Evolutionary conservation across 2,113 vertebrate genomes (phyloP).

Genomic region (Bambusicola thoracicus): DNA sequence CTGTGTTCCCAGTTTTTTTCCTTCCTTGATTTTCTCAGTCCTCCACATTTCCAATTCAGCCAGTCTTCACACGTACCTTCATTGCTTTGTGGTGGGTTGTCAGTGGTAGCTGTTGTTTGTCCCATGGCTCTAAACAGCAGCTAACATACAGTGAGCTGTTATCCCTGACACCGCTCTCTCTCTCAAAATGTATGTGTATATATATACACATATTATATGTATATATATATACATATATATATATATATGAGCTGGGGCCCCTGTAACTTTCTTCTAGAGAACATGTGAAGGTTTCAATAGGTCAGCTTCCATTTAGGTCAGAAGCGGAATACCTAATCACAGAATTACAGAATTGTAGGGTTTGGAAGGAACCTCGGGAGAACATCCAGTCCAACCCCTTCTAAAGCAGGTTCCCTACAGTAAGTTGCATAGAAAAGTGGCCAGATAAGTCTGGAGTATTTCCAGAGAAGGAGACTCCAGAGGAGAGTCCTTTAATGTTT

Average conservation of each 20-base stretch:
- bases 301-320: neutral
- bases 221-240: too few species aligned
- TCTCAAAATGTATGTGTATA: neutral
- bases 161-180: neutral
- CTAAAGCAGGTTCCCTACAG: too few species aligned
- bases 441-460: too few species aligned
- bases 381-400: too few species aligned
- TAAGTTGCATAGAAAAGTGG: too few species aligned
- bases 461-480: too few species aligned
- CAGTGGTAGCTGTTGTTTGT: neutral
- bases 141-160: neutral
- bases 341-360: too few species aligned
- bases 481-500: neutral
- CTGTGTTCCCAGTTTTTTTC: neutral
- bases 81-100: neutral
- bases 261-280: neutral
- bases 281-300: neutral
- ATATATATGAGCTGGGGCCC: neutral
- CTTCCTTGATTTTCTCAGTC: neutral
- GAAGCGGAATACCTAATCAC: neutral
- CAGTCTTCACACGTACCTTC: neutral
- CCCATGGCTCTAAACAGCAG: neutral
- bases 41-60: neutral
- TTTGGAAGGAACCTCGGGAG: too few species aligned
- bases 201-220: too few species aligned